These are phyloP conservation scores for Metridium senile DNA, from an alignment of 92 coral and sea anemone genomes.

Conservation along the genomic window DNA sequence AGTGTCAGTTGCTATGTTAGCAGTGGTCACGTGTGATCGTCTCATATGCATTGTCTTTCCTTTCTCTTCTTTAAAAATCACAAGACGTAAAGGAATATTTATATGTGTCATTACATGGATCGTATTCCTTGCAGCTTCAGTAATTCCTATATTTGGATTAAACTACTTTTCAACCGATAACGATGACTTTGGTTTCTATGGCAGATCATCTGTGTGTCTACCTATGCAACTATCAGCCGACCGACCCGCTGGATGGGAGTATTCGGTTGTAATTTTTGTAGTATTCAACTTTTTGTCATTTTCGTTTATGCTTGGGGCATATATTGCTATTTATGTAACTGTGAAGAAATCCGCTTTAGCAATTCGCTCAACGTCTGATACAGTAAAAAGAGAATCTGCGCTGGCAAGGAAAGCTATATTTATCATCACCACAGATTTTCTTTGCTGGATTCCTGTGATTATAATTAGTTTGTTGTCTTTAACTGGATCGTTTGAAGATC, in stretches of 20 bases:
- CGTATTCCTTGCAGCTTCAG: conserved; percentile 5
- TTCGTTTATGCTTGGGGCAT: conserved; percentile 54
- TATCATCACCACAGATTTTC: conserved; percentile 62
- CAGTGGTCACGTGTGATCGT: conserved; percentile 64
- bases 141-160: conserved; percentile 21
- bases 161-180: conserved; percentile 23
- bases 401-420: conserved; percentile 57
- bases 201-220: conserved; percentile 73
- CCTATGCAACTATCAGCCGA: conserved; percentile 60
- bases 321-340: conserved; percentile 48
- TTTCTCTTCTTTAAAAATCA: not conserved
- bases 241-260: conserved; percentile 76
- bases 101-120: conserved; percentile 31
- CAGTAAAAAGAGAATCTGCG: conserved; percentile 51
- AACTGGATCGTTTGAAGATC: conserved; percentile 66
- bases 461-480: conserved; percentile 57
- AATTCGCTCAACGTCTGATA: conserved; percentile 44
- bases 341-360: conserved; percentile 47
- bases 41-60: conserved; percentile 64
- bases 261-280: conserved; percentile 63
- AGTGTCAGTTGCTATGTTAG: conserved; percentile 55
- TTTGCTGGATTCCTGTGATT: conserved; percentile 80
- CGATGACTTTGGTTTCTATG: conserved; percentile 54
- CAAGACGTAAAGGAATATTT: not conserved
- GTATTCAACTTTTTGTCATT: conserved; percentile 60